A percentile compares a stretch with the other conserved stretches of the same genome.
Evolutionary conservation across 2,797 vertebrate species (phyloP).

Genomic region (Thaleichthys pacificus): DNA sequence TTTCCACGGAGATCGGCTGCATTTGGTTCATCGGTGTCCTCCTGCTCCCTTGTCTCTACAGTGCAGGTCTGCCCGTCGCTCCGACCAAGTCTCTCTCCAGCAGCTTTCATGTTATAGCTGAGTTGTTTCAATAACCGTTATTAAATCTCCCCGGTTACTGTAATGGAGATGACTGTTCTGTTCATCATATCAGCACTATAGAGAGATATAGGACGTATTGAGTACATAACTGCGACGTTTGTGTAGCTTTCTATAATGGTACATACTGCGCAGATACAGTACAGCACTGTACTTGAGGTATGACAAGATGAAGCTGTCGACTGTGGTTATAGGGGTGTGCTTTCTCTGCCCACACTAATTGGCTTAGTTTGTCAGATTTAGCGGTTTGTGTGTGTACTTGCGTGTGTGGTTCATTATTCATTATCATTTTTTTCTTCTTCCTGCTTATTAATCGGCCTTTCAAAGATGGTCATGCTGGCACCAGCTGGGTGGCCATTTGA

Average conservation of each 20-base stretch:
- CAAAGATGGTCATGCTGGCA: not conserved
- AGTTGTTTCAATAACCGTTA: not conserved
- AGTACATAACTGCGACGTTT: no score
- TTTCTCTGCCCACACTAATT: conserved; percentile 8
- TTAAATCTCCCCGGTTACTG: no score
- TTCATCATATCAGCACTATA: not conserved
- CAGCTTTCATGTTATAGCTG: not conserved
- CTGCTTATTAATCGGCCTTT: not conserved
- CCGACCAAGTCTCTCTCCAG: not conserved
- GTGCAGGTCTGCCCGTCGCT: not conserved
- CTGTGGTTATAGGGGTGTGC: not conserved
- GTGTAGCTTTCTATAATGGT: not conserved
- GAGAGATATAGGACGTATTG: no score
- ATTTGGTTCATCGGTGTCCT: conserved; percentile 19
- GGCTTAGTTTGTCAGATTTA: not conserved
- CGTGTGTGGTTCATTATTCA: not conserved
- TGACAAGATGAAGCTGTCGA: not conserved
- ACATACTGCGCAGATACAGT: not conserved
- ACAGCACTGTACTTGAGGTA: not conserved
- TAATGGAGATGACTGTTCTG: not conserved
- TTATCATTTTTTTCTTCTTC: not conserved
- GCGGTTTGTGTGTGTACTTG: not conserved
- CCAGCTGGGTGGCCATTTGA: not conserved
- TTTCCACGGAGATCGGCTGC: conserved; percentile 42
- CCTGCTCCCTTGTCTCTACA: conserved; percentile 14